Percentiles rank a stretch among this genome's conserved stretches.
These are phyloP conservation scores for Sinohyriopsis cumingii DNA, from an alignment of 2,888 invertebrate species.

Conservation along the genomic window DNA sequence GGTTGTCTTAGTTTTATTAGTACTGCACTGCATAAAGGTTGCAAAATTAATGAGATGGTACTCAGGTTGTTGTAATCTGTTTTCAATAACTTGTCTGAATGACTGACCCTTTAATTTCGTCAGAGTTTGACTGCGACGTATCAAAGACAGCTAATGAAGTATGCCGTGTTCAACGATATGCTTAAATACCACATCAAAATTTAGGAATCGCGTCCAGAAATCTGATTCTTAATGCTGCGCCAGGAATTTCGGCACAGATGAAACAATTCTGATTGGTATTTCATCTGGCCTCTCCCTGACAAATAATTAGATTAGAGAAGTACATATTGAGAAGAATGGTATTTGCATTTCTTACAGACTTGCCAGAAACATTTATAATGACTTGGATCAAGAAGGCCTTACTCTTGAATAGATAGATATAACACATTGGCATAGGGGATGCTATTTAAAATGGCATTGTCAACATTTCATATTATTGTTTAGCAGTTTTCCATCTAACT, in stretches of 20 bases:
- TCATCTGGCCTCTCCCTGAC: constrained; percentile 22
- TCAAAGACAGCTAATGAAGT: constrained; percentile 24
- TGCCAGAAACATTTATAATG: constrained; percentile 10
- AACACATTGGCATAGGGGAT: too few species aligned
- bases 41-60: too few species aligned
- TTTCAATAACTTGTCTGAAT: too few species aligned
- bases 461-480: too few species aligned
- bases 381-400: constrained; percentile 5
- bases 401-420: neutral
- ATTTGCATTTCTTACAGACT: too few species aligned
- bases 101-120: too few species aligned
- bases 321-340: too few species aligned
- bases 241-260: constrained; percentile 17
- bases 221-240: constrained; percentile 30
- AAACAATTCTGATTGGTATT: constrained; percentile 24
- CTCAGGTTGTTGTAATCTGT: too few species aligned
- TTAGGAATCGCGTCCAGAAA: constrained; percentile 34
- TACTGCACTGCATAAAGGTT: too few species aligned
- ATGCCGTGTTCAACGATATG: constrained; percentile 30
- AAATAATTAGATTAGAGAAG: constrained; percentile 37
- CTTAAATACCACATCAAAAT: constrained; percentile 29
- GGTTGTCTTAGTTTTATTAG: too few species aligned
- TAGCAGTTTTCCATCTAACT: too few species aligned
- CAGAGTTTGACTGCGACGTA: neutral
- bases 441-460: too few species aligned